Base-by-base conservation (phyloP, 2,888 invertebrate species). In the Apodemia hepburni region DNA sequence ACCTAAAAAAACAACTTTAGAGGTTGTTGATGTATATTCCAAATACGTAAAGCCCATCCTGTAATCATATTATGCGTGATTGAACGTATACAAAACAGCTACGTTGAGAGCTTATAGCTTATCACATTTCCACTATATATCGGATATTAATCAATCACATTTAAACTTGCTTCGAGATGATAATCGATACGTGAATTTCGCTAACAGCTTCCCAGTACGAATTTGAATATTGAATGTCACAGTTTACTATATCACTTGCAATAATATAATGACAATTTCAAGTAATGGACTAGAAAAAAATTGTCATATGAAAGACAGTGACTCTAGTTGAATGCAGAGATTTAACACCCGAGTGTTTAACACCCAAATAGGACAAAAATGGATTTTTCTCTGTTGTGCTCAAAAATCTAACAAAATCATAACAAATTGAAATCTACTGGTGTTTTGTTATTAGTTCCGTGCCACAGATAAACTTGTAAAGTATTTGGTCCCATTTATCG, bases 71-170 rank as follows among this genome's bases (percentile, higher is more conserved):
- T 27, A 54, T 12, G 18, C 27, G 54, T 54, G 22, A 54, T 54
- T 15, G 42, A 42, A 42, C 54, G 22, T 27, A 22, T 15, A 15
- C 54, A 54, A 54, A 54, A 54, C 18, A 54, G 54, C 5, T 54
- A 54, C 22, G 22, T 22, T 22, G 54, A 27, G 22, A 15, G 22
- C 22, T 27, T 27, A 54, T 27, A 54, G 54, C 54, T 54, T 54
- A 54, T 54, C 54, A 15, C 22, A 54, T 54, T 54, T 54, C 54
- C 54, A 27, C 22, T 22, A 12, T 15, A 42, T 42, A 42, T 42
- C 42, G 54, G 54, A 54, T 54, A 54, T 54, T 27, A 54, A 54
- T 54, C 27, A 27, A 54, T 54, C 54, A 27, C 15, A 54, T 54
- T 54, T 27, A 54, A 12, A 54, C 54, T 27, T 27, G 54, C 54